Evolutionary conservation across 2,113 vertebrate genomes (phyloP).

Genomic region (Pituophis catenifer): DNA sequence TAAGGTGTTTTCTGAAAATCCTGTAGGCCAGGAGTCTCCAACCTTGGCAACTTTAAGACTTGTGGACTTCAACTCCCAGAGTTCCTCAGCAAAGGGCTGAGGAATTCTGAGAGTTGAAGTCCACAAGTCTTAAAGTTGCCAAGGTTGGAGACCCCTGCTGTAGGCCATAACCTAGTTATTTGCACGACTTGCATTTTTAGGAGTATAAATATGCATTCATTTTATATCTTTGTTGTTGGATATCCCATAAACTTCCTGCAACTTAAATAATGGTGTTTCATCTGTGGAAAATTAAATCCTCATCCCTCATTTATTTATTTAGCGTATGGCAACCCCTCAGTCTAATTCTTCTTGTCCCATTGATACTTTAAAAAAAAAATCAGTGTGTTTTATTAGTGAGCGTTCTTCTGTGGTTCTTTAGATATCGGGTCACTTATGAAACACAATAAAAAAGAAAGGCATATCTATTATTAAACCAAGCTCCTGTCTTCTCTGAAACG

Average conservation of each 20-base stretch:
- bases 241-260: neutral
- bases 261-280: neutral
- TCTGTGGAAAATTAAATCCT: neutral
- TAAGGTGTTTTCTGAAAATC: slow-evolving; percentile 47
- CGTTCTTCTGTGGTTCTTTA: neutral
- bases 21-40: neutral
- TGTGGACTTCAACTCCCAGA: no score
- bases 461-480: neutral
- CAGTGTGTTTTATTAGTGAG: neutral
- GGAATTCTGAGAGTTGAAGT: no score
- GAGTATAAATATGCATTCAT: neutral
- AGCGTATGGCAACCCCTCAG: neutral
- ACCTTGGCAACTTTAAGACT: no score
- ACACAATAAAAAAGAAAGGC: neutral
- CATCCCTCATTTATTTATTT: neutral
- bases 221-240: neutral
- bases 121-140: no score
- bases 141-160: no score
- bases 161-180: no score
- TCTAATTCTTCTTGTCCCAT: neutral
- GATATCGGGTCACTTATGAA: neutral
- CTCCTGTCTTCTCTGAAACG: neutral
- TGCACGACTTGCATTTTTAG: neutral
- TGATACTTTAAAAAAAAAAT: neutral
- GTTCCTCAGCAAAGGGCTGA: no score